These are phyloP conservation scores for Pelecanus crispus DNA, from an alignment of 2,113 vertebrate species.

Conservation along the genomic window DNA sequence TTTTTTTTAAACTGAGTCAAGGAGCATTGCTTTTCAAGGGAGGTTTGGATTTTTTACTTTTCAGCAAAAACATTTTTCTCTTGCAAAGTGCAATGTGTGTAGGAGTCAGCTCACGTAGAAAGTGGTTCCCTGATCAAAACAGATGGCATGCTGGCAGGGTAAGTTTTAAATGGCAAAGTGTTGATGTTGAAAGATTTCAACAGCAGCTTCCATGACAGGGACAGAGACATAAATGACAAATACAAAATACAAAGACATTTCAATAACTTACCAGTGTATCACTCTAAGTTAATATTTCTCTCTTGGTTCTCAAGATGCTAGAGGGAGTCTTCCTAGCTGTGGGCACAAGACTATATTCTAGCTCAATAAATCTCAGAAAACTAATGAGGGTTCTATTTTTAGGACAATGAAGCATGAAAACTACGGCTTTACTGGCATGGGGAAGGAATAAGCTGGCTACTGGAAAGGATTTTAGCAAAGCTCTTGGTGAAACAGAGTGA, in stretches of 20 bases:
- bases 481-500: neutral
- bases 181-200: conserved; percentile 68
- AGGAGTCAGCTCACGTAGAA: conserved; percentile 67
- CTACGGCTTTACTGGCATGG: neutral
- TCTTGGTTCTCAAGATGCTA: neutral
- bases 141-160: conserved; percentile 67
- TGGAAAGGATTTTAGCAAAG: neutral
- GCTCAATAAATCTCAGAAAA: neutral
- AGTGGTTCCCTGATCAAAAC: conserved; percentile 69
- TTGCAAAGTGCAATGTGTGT: conserved; percentile 49
- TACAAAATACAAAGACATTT: conserved; percentile 59
- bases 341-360: neutral
- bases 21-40: neutral
- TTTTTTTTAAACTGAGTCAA: neutral
- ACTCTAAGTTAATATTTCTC: neutral
- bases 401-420: conserved; percentile 1
- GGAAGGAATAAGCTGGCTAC: neutral
- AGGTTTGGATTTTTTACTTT: conserved; percentile 20
- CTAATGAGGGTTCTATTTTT: conserved; percentile 35
- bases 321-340: neutral
- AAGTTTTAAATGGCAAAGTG: conserved; percentile 70
- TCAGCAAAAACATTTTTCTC: conserved; percentile 43
- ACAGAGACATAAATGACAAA: conserved; percentile 66
- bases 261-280: conserved; percentile 30
- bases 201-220: conserved; percentile 65